A percentile compares a stretch with the other conserved stretches of the same genome.
Conservation (phyloP, 2,797 vertebrate species). For the Avahi laniger region DNA sequence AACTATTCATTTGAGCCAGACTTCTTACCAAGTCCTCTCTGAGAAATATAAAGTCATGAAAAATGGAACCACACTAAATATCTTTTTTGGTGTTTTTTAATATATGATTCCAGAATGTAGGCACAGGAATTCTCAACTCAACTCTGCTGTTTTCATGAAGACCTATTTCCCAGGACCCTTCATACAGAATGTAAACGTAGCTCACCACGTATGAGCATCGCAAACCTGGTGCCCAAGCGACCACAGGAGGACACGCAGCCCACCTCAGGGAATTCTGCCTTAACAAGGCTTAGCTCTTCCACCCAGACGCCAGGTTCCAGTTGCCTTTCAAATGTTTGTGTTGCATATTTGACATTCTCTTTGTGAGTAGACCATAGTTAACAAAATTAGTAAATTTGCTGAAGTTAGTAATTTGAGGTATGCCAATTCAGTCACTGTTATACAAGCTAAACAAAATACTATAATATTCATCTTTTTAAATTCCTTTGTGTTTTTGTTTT, state of each 20-base stretch:
- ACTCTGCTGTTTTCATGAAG: background rate
- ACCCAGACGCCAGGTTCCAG: too few relatives aligned
- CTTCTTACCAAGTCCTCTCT: background rate
- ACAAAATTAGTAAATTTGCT: background rate
- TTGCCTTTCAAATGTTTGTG: background rate
- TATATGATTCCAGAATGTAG: background rate
- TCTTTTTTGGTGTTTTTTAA: background rate
- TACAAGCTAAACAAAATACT: background rate
- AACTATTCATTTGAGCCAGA: background rate
- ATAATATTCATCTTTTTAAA: background rate
- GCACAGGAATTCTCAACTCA: background rate
- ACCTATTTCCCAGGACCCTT: background rate
- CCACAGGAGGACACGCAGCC: background rate
- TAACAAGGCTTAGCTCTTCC: background rate
- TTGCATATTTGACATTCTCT: background rate
- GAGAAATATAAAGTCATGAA: background rate
- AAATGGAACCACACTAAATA: background rate
- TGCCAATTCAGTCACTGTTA: background rate
- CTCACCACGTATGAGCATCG: fast-evolving
- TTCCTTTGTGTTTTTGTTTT: background rate
- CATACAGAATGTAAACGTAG: background rate
- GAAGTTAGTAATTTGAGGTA: background rate
- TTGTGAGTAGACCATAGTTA: background rate
- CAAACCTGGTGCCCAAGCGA: background rate
- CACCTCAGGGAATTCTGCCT: background rate